Evolutionary conservation across 2,888 invertebrate species (phyloP).

Genomic region (Drosophila ustulata): DNA sequence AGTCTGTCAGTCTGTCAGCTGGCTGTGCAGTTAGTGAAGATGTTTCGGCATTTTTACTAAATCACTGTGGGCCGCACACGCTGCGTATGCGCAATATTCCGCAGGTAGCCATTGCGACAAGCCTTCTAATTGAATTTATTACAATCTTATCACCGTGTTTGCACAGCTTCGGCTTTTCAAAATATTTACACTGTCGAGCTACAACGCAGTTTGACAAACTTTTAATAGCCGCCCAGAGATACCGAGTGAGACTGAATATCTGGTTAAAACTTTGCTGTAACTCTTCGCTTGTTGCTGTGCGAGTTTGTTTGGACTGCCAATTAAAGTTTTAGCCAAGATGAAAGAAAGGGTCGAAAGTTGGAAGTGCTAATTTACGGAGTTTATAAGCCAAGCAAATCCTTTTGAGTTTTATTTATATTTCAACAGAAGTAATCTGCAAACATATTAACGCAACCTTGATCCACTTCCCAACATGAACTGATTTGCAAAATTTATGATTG

Average conservation of each 20-base stretch:
- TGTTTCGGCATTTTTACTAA: constrained; percentile 16
- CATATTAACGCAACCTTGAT: neutral
- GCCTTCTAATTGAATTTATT: constrained; percentile 40
- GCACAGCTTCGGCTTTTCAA: constrained; percentile 3
- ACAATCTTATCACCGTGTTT: constrained; percentile 24
- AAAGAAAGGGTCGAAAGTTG: constrained; percentile 28
- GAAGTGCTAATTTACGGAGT: constrained; percentile 30
- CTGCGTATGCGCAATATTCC: constrained; percentile 32
- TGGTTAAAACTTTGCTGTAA: constrained; percentile 25
- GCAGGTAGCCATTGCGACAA: neutral
- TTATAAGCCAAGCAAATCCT: constrained; percentile 2
- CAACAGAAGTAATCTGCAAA: neutral
- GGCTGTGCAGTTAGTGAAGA: constrained; percentile 15
- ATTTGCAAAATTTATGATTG: neutral
- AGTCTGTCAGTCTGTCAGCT: neutral
- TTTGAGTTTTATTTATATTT: neutral
- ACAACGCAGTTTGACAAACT: constrained; percentile 15
- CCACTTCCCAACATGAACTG: neutral
- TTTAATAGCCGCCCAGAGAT: constrained; percentile 18
- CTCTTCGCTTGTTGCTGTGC: constrained; percentile 17
- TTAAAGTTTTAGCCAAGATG: constrained; percentile 35
- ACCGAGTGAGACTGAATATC: neutral
- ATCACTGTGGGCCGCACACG: constrained; percentile 12
- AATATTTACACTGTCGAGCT: constrained; percentile 15
- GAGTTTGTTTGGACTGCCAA: constrained; percentile 29